Evolutionary conservation across 2,113 vertebrate genomes (phyloP).

Genomic region (Cyprinodon tularosa): DNA sequence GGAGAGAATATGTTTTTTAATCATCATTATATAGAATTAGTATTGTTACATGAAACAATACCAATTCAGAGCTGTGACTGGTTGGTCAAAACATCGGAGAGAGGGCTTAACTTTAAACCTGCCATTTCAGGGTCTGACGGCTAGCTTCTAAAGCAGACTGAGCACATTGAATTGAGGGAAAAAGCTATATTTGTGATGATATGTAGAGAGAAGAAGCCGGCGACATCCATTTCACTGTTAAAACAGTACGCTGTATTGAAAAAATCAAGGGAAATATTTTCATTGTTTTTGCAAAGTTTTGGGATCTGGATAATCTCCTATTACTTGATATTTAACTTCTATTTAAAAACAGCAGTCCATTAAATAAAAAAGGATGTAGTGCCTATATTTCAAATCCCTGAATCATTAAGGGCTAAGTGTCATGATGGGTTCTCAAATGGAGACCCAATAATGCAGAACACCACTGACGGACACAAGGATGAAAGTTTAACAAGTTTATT

Average conservation of each 20-base stretch:
- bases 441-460: too few species aligned
- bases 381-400: too few species aligned
- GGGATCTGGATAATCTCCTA: conserved; percentile 15
- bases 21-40: not conserved
- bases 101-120: not conserved
- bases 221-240: too few species aligned
- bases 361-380: too few species aligned
- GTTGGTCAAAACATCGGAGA: not conserved
- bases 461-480: too few species aligned
- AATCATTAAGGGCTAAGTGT: too few species aligned
- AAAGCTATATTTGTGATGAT: not conserved
- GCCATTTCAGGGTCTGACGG: not conserved
- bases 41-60: not conserved
- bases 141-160: not conserved
- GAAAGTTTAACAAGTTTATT: too few species aligned
- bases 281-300: not conserved
- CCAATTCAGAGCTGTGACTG: not conserved
- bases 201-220: too few species aligned
- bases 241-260: too few species aligned
- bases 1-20: not conserved
- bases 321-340: not conserved
- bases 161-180: not conserved
- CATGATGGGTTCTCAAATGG: too few species aligned
- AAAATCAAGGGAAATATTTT: not conserved
- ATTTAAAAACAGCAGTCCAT: not conserved